phyloP scores from a whole-genome alignment of 1,140 invertebrate genomes.

The Chelonus insularis region DNA sequence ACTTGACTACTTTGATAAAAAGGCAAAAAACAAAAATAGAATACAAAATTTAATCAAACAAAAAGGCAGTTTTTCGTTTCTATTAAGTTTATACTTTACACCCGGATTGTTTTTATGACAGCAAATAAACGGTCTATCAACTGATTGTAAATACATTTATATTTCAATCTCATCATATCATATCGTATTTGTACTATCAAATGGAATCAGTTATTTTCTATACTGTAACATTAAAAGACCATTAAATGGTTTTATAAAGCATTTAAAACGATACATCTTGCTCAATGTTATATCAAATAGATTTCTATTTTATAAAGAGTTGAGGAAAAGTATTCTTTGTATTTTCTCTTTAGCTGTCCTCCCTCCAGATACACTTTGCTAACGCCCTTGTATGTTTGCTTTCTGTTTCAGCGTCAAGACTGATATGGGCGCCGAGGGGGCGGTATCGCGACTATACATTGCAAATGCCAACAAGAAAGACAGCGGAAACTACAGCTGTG shows the following conservation, averaged over 20 bases:
- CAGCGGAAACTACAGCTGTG: slow-evolving; percentile 85
- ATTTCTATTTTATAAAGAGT: too few species aligned
- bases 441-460: slow-evolving; percentile 78
- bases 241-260: too few species aligned
- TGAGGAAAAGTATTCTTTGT: too few species aligned
- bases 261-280: too few species aligned
- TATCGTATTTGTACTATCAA: too few species aligned
- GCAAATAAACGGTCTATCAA: too few species aligned
- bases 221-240: too few species aligned
- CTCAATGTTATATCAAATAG: too few species aligned
- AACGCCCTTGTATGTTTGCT: slow-evolving; percentile 29
- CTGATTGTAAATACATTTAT: too few species aligned
- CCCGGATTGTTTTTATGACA: neutral
- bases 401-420: slow-evolving; percentile 75
- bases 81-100: neutral
- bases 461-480: slow-evolving; percentile 80
- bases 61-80: neutral
- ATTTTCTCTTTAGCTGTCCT: neutral
- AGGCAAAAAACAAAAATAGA: neutral
- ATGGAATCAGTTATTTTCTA: too few species aligned
- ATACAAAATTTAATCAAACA: slow-evolving; percentile 13
- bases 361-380: too few species aligned
- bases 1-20: neutral
- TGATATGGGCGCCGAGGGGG: slow-evolving; percentile 74
- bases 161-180: too few species aligned